These are phyloP conservation scores for Aproaerema taeniolella DNA, from an alignment of 2,888 invertebrate species.

Conservation along the genomic window DNA sequence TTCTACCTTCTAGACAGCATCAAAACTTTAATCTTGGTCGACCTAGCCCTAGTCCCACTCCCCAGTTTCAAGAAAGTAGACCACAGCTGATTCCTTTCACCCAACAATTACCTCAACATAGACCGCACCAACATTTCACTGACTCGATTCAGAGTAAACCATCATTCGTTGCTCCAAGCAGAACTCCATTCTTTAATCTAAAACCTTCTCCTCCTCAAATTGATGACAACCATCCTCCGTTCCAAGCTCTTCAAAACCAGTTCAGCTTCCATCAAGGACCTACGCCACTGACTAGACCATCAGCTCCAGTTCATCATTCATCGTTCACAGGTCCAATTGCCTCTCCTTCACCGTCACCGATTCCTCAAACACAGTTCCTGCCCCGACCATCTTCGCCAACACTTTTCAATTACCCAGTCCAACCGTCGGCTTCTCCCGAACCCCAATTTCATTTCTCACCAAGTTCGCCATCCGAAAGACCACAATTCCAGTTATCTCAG, in stretches of 20 bases:
- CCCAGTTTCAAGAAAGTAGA: constrained; percentile 54
- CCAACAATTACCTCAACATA: constrained; percentile 72
- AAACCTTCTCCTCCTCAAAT: constrained; percentile 65
- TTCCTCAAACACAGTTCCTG: constrained; percentile 52
- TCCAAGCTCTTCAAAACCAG: constrained; percentile 57
- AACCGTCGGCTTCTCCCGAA: constrained; percentile 38
- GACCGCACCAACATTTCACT: constrained; percentile 54
- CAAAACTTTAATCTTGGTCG: constrained; percentile 48
- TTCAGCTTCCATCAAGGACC: constrained; percentile 66
- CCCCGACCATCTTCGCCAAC: constrained; percentile 63
- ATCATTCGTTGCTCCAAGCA: constrained; percentile 46
- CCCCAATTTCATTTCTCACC: constrained; percentile 41
- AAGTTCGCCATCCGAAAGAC: constrained; percentile 31
- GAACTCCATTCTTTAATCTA: constrained; percentile 62
- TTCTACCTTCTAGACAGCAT: constrained; percentile 46
- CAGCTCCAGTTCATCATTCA: constrained; percentile 37
- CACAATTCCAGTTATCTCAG: constrained; percentile 36
- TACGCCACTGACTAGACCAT: constrained; percentile 47
- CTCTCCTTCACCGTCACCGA: constrained; percentile 47
- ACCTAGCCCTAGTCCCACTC: constrained; percentile 47
- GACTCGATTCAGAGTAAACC: constrained; percentile 56
- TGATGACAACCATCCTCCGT: constrained; percentile 57
- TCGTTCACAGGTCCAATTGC: constrained; percentile 39
- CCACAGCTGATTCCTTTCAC: constrained; percentile 50
- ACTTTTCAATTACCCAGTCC: constrained; percentile 57